Conservation (phyloP, 1,140 invertebrate species). For the Pomacea maculata region DNA sequence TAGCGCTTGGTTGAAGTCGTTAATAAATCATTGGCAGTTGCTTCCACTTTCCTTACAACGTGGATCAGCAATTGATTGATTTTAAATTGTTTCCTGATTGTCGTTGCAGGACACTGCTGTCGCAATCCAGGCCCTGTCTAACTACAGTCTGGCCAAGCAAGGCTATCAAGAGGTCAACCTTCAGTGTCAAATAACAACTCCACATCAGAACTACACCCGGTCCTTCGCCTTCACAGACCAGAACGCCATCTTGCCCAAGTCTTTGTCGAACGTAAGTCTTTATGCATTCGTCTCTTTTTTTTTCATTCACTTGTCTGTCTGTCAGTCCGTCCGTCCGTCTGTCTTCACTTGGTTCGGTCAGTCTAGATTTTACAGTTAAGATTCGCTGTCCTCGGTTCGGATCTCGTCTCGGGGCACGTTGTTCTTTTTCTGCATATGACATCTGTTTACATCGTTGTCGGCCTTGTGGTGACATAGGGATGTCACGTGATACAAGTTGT, state of each 20-base stretch:
- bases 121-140: slow-evolving; percentile 30
- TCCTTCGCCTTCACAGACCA: slow-evolving; percentile 30
- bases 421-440: too few species aligned
- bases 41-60: too few species aligned
- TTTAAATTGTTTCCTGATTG: not conserved
- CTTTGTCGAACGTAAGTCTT: slow-evolving; percentile 25
- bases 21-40: too few species aligned
- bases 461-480: too few species aligned
- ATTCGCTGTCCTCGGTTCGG: not conserved
- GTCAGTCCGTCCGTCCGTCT: not conserved
- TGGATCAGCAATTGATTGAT: too few species aligned
- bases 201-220: slow-evolving; percentile 12
- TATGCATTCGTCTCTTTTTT: not conserved
- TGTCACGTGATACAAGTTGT: too few species aligned
- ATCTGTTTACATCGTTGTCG: too few species aligned
- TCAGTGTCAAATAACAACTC: slow-evolving; percentile 25
- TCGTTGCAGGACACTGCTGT: slow-evolving; percentile 27
- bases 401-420: not conserved
- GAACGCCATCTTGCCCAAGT: slow-evolving; percentile 28
- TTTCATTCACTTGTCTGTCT: not conserved
- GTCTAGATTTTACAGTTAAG: not conserved
- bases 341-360: too few species aligned
- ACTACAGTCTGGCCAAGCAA: slow-evolving; percentile 24
- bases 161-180: slow-evolving; percentile 17
- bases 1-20: too few species aligned